A percentile compares a stretch with the other conserved stretches of the same genome.
phyloP scores from a whole-genome alignment of 2,888 invertebrate genomes.

The Shargacucullia verbasci region DNA sequence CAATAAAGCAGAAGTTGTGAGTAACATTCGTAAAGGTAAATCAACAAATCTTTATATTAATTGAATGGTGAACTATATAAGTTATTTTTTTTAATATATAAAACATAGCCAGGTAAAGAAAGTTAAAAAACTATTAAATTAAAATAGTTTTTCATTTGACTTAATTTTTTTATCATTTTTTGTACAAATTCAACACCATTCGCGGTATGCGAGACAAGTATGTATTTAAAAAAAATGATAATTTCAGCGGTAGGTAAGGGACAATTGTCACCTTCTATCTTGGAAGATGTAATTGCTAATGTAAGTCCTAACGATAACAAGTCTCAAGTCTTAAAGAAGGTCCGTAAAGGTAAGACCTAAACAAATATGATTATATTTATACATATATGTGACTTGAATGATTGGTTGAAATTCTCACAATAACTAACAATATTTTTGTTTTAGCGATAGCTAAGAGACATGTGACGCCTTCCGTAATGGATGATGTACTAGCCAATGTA shows the following conservation, averaged over 20 bases:
- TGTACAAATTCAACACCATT: too few relatives aligned
- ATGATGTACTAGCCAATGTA: constrained; percentile 21
- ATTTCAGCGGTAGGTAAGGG: constrained; percentile 31
- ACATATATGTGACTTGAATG: too few relatives aligned
- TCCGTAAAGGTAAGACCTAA: constrained; percentile 20
- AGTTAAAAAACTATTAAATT: too few relatives aligned
- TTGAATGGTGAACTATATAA: too few relatives aligned
- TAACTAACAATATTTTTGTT: constrained; percentile 4
- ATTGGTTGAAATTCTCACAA: too few relatives aligned
- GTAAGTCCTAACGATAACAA: constrained; percentile 12
- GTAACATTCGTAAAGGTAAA: constrained; percentile 31
- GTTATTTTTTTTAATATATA: too few relatives aligned
- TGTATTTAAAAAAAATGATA: not conserved
- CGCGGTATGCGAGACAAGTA: too few relatives aligned
- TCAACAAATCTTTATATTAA: not conserved
- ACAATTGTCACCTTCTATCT: constrained; percentile 9
- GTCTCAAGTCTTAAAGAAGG: constrained; percentile 27
- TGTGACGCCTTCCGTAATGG: constrained; percentile 29
- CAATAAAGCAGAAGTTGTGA: constrained; percentile 12
- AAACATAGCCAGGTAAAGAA: too few relatives aligned
- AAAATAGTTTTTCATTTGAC: too few relatives aligned
- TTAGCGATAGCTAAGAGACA: constrained; percentile 27
- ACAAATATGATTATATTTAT: too few relatives aligned
- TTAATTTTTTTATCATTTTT: too few relatives aligned
- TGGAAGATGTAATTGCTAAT: constrained; percentile 29